A percentile compares a stretch with the other conserved stretches of the same genome.
Evolutionary conservation across 1,140 invertebrate genomes (phyloP).

Genomic region (Aradophagus sp.): DNA sequence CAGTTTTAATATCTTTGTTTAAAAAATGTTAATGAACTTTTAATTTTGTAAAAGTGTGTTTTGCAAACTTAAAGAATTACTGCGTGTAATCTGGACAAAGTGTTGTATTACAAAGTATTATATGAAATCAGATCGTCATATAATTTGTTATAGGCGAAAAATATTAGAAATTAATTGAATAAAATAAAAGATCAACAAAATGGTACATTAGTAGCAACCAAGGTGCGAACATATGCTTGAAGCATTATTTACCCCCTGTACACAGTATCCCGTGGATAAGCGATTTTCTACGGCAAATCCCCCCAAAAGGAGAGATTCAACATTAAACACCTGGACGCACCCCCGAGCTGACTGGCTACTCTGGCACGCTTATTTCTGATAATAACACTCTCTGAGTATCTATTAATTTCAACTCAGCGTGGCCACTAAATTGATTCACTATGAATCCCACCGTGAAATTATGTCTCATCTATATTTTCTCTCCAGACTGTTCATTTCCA

Average conservation of each 20-base stretch:
- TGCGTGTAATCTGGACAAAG: too few species aligned
- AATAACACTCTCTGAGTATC: conserved; percentile 56
- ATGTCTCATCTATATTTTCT: conserved; percentile 9
- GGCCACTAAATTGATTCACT: conserved; percentile 62
- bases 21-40: too few species aligned
- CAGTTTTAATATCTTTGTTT: too few species aligned
- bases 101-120: too few species aligned
- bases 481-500: neutral
- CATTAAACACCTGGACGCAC: conserved; percentile 58
- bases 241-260: conserved; percentile 12
- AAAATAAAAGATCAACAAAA: too few species aligned
- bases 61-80: too few species aligned
- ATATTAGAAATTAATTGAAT: too few species aligned
- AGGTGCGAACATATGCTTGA: conserved; percentile 18
- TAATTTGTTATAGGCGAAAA: too few species aligned
- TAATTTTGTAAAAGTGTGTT: too few species aligned
- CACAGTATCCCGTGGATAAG: conserved; percentile 32
- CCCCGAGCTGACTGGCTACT: conserved; percentile 36
- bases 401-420: conserved; percentile 64
- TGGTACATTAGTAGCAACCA: conserved; percentile 9
- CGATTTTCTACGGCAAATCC: conserved; percentile 60
- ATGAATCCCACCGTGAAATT: conserved; percentile 15
- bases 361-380: conserved; percentile 38
- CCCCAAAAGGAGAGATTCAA: conserved; percentile 18
- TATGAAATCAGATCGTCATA: too few species aligned